phyloP scores from a whole-genome alignment of 2,888 invertebrate species.

The Chaetogeoica ovagalla region DNA sequence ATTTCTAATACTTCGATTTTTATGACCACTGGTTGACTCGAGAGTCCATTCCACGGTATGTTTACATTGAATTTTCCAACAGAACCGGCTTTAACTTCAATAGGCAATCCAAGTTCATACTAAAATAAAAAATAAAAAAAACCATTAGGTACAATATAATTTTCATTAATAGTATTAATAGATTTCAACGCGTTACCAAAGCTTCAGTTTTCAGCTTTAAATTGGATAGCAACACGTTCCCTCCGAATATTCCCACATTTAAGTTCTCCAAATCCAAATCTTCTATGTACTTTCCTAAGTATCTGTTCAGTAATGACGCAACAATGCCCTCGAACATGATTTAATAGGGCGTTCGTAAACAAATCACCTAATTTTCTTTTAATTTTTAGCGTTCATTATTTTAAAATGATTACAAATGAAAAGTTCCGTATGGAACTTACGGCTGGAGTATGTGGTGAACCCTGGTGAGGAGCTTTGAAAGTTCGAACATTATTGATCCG shows the following conservation, averaged over 20 bases:
- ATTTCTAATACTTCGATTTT: conserved; percentile 65
- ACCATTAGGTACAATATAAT: not conserved
- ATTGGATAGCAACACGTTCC: conserved; percentile 76
- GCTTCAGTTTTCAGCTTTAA: conserved; percentile 79
- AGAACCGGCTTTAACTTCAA: conserved; percentile 79
- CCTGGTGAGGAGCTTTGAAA: conserved; percentile 47
- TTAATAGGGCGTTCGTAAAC: conserved; percentile 10
- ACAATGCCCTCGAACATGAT: conserved; percentile 78
- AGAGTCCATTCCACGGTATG: conserved; percentile 79
- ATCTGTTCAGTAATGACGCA: conserved; percentile 76
- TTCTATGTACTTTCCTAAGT: conserved; percentile 79
- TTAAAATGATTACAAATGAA: conserved; percentile 30
- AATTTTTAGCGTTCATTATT: not conserved
- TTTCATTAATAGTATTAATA: conserved; percentile 19
- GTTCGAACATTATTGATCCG: conserved; percentile 49
- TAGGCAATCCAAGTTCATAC: conserved; percentile 79
- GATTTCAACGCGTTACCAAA: conserved; percentile 64
- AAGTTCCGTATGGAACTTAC: conserved; percentile 45
- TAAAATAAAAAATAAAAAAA: conserved; percentile 60
- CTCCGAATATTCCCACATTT: conserved; percentile 81
- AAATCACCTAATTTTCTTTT: not conserved
- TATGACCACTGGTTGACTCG: conserved; percentile 73
- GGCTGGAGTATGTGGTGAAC: conserved; percentile 20
- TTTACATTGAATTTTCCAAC: conserved; percentile 74
- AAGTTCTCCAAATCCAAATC: conserved; percentile 82